Evolutionary conservation across 2,113 vertebrate species (phyloP).

Genomic region (Aptenodytes patagonicus): DNA sequence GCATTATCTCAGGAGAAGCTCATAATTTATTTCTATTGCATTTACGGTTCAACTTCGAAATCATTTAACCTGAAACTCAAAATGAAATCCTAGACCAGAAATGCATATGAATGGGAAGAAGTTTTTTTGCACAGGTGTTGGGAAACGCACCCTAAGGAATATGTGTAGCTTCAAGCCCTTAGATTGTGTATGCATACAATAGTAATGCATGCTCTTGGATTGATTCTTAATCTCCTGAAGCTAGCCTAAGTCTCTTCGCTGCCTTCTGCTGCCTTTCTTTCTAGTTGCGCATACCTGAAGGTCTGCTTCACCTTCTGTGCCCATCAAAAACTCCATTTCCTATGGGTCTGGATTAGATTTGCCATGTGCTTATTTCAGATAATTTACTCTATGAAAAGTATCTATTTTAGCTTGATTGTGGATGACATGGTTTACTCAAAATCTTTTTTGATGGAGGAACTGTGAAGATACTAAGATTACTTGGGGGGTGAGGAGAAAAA

Average conservation of each 20-base stretch:
- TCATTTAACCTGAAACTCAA: neutral
- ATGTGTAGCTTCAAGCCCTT: rapidly evolving
- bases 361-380: neutral
- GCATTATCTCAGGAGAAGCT: neutral
- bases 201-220: neutral
- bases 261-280: no score
- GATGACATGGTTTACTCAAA: neutral
- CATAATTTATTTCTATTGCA: neutral
- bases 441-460: neutral
- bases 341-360: neutral
- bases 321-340: neutral
- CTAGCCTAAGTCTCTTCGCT: rapidly evolving
- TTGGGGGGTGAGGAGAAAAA: neutral
- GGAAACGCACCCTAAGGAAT: neutral
- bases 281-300: neutral
- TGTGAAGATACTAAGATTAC: neutral
- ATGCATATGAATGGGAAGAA: neutral
- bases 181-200: rapidly evolving
- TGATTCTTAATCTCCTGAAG: neutral
- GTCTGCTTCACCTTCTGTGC: neutral
- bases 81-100: neutral
- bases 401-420: neutral
- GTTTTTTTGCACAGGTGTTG: neutral
- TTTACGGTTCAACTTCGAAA: neutral
- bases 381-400: neutral